Percentiles rank a stretch among this genome's conserved stretches.
These are phyloP conservation scores for Mirza zaza DNA, from an alignment of 2,113 vertebrate species.

Conservation along the genomic window DNA sequence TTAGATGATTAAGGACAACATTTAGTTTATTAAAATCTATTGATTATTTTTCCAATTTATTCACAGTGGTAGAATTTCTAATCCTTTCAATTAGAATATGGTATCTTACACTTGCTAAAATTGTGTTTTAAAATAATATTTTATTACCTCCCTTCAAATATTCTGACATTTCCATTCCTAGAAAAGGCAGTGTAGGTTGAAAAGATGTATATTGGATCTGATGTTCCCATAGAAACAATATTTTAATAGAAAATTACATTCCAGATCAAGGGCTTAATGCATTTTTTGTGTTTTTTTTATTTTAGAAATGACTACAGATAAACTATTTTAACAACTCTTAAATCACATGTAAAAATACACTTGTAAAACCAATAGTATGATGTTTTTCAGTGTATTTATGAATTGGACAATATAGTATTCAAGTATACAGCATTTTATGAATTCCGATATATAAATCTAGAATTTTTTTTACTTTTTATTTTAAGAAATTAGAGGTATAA, in stretches of 20 bases:
- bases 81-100: conserved; percentile 37
- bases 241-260: conserved; percentile 42
- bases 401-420: neutral
- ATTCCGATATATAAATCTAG: neutral
- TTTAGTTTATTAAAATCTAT: conserved; percentile 30
- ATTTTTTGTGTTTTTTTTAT: conserved; percentile 34
- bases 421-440: neutral
- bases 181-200: neutral
- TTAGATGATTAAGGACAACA: conserved; percentile 43
- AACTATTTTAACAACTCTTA: conserved; percentile 17
- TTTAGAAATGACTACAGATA: conserved; percentile 39
- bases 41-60: conserved; percentile 45
- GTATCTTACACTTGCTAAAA: neutral
- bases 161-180: neutral
- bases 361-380: neutral
- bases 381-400: neutral
- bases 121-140: conserved; percentile 30
- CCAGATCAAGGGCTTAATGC: neutral
- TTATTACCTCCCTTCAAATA: conserved; percentile 38
- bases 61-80: neutral
- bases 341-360: neutral
- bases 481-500: neutral
- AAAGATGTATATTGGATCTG: neutral
- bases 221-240: neutral
- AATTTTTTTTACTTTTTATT: neutral